phyloP scores from a whole-genome alignment of 2,888 invertebrate genomes.

The Aphidius colemani region DNA sequence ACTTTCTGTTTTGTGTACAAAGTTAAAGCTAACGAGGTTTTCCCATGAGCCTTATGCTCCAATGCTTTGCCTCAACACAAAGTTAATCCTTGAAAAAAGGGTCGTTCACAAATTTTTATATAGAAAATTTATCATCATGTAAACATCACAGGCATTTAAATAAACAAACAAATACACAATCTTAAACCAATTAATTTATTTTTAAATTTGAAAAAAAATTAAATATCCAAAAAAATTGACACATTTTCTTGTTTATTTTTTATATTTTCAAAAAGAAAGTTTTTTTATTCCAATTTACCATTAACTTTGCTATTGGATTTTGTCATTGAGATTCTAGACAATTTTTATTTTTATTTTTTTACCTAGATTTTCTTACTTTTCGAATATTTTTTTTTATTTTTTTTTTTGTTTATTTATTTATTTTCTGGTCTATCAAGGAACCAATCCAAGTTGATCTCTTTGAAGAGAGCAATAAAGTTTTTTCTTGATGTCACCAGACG shows the following conservation, averaged over 20 bases:
- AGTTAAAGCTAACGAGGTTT: constrained; percentile 21
- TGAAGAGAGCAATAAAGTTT: constrained; percentile 8
- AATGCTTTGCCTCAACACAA: constrained; percentile 13
- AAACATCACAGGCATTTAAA: no score
- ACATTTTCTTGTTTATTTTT: no score
- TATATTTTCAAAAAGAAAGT: no score
- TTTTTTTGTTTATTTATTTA: constrained; percentile 1
- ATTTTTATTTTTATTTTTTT: background rate
- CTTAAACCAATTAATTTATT: no score
- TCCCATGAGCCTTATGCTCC: constrained; percentile 16
- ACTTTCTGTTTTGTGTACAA: constrained; percentile 16
- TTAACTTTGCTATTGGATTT: no score
- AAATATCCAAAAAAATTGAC: no score
- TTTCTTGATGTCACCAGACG: background rate
- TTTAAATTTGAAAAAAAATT: no score
- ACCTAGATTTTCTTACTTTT: background rate
- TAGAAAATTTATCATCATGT: no score
- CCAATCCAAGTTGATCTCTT: constrained; percentile 11
- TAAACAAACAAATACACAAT: no score
- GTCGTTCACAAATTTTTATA: no score
- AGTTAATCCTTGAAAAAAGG: background rate
- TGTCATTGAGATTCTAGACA: no score
- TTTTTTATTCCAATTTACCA: no score
- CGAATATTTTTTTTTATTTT: background rate
- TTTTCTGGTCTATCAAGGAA: background rate